These are phyloP conservation scores for Macroglossus sobrinus DNA, from an alignment of 2,113 vertebrate species.

Conservation along the genomic window DNA sequence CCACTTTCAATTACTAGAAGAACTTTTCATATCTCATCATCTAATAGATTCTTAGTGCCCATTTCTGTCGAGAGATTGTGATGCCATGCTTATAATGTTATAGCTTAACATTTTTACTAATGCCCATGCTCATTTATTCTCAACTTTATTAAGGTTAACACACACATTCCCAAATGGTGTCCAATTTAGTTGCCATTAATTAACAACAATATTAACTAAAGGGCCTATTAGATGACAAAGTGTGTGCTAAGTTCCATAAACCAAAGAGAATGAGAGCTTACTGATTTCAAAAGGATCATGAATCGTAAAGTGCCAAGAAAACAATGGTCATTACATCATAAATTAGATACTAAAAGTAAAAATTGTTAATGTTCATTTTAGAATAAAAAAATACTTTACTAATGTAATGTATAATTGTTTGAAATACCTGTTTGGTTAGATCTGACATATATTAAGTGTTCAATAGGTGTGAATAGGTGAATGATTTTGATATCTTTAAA, in stretches of 20 bases:
- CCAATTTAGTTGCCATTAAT: constrained; percentile 36
- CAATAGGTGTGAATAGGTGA: not conserved
- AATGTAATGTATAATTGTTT: not conserved
- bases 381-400: not conserved
- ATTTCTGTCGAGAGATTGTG: constrained; percentile 21
- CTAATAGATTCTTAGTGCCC: not conserved
- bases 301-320: not conserved
- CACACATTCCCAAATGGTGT: not conserved
- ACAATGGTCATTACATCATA: not conserved
- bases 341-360: constrained; percentile 3
- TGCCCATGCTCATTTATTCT: constrained; percentile 3
- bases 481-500: not conserved
- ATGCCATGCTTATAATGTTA: not conserved
- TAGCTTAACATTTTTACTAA: not conserved
- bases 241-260: not conserved
- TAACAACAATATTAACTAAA: constrained; percentile 47
- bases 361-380: not conserved
- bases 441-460: not conserved
- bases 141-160: constrained; percentile 20
- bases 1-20: constrained; percentile 28
- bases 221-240: not conserved
- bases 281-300: not conserved
- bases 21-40: not conserved
- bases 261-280: not conserved
- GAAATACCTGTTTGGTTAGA: not conserved